Percentiles rank a stretch among this genome's conserved stretches.
These are phyloP conservation scores for Xyrichtys novacula DNA, from an alignment of 2,797 vertebrate species.

Conservation along the genomic window DNA sequence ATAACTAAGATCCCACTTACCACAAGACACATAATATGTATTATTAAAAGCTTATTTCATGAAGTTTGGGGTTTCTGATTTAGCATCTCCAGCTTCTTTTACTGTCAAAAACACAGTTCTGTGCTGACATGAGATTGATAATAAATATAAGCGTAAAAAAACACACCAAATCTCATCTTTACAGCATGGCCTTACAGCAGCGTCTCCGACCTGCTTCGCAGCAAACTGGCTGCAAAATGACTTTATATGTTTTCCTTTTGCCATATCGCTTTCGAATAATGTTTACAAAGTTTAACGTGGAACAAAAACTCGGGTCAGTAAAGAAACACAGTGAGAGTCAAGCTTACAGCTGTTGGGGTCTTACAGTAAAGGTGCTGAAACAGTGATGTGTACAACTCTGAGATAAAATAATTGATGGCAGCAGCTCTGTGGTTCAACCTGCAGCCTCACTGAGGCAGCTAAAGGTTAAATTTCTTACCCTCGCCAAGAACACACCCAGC, in stretches of 20 bases:
- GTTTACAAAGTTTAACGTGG: background rate
- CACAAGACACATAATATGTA: conserved; percentile 1
- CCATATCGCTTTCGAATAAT: background rate
- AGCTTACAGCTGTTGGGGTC: background rate
- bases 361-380: background rate
- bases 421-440: conserved; percentile 19
- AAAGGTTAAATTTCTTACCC: conserved; percentile 65
- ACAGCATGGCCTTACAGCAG: conserved; percentile 9
- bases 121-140: conserved; percentile 37
- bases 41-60: conserved; percentile 5
- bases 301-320: background rate
- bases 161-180: conserved; percentile 22
- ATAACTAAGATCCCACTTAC: conserved; percentile 1
- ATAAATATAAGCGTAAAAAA: conserved; percentile 37
- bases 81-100: conserved; percentile 8
- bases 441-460: conserved; percentile 28
- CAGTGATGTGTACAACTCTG: background rate
- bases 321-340: background rate
- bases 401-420: conserved; percentile 35
- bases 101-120: conserved; percentile 1
- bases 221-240: background rate
- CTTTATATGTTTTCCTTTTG: background rate
- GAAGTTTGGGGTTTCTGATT: conserved; percentile 8
- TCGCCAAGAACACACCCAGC: conserved; percentile 54
- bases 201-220: conserved; percentile 1